Evolutionary conservation across 1,140 invertebrate genomes (phyloP), one percentile per base, ranked within the genome.

Genomic region (Stegodyphus mimosarum): DNA sequence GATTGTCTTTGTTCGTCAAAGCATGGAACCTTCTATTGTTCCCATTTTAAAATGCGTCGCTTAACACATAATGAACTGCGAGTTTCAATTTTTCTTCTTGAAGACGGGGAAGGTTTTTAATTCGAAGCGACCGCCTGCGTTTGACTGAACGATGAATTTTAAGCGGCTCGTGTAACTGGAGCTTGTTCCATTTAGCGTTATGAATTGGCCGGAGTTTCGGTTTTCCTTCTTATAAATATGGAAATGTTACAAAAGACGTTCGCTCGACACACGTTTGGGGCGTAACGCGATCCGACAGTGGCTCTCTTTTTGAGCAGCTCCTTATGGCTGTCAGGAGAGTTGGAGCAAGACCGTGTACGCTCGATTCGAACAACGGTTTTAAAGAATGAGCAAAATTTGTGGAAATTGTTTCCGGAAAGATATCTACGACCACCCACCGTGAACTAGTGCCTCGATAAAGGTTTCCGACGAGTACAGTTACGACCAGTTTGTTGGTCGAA

Each of bases 1-100:
- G 80, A 76, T 84, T 84, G 81, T 84, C 81, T 84, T 75, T 84
- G 81, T 84, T 84, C 81, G 81, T 69, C 50, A 84, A 84, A 76
- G 81, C 81, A 75, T 75, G 81, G 55, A 76, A 33, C 50, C 52
- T 17, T 49, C 81, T 55, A 84, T 84, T 84, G 81, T 84, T 76
- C 63, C 33, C 7, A 49, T 55, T 76, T 55, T 76, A 74, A 81
- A 83, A 63, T 74, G 72, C 64, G 52, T 53, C 73, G 52, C 63
- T 70, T 75, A 55, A 70, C 51, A 75, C 81, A 75, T 75, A 69
- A 76, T 74, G 72, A 75, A 66, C 11, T 15, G 13, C 7, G 33
- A 67, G 52, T 69, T 81, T 33, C 70, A 66, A 73, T 81, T 84
- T 84, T 76, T 84, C 73, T 75, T 84, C 63, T 70, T 51, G 48